Evolutionary conservation across 1,140 invertebrate species (phyloP).

Genomic region (Euglossa dilemma): DNA sequence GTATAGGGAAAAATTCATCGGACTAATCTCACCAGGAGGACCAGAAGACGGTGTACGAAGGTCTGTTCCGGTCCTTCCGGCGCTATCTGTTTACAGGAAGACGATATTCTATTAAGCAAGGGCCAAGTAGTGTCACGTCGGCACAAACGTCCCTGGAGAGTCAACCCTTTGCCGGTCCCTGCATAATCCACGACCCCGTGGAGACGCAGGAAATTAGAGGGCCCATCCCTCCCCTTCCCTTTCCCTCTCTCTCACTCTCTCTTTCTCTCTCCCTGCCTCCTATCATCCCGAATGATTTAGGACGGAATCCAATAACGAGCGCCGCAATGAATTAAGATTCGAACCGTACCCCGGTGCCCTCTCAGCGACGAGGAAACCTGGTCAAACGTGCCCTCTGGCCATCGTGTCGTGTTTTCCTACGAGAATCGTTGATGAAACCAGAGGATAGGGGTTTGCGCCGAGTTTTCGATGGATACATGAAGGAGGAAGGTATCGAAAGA

Average conservation of each 20-base stretch:
- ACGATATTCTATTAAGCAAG: conserved; percentile 78
- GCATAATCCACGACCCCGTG: conserved; percentile 81
- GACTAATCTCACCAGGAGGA: neutral
- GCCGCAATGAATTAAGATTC: conserved; percentile 79
- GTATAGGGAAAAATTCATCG: too few relatives aligned
- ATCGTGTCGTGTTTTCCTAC: neutral
- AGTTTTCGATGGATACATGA: neutral
- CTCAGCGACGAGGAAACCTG: neutral
- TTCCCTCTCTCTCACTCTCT: neutral
- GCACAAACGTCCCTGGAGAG: conserved; percentile 77
- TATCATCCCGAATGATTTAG: conserved; percentile 76
- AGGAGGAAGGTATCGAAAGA: too few relatives aligned
- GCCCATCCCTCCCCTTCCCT: conserved; percentile 45
- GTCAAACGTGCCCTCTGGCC: too few relatives aligned
- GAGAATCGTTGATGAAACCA: neutral
- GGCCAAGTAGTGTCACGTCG: conserved; percentile 78
- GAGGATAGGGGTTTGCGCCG: neutral
- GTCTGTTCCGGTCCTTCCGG: conserved; percentile 39
- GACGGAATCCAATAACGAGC: conserved; percentile 79
- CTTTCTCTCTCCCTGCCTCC: neutral
- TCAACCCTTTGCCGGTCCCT: conserved; percentile 80
- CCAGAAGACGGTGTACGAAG: neutral
- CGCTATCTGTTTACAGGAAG: conserved; percentile 68
- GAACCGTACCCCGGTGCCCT: conserved; percentile 48
- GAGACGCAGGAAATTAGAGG: conserved; percentile 81